Evolutionary conservation across 64 coral and sea anemone genomes (phyloP).

Genomic region (Stichodactyla helianthus): DNA sequence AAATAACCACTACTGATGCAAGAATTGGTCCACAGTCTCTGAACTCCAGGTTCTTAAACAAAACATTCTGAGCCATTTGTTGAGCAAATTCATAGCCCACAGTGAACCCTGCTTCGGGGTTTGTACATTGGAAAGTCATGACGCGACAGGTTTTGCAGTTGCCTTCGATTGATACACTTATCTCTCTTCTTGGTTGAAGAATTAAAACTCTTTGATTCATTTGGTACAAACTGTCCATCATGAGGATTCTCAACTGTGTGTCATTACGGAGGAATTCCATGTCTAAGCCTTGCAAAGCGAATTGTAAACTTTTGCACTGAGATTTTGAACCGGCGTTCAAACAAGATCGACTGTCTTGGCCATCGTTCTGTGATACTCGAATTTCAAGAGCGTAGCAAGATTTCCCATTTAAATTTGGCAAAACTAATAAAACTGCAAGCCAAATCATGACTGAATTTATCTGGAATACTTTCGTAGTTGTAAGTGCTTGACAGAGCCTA

Average conservation of each 20-base stretch:
- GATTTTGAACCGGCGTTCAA: background rate
- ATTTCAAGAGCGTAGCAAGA: constrained; percentile 12
- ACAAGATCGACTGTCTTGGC: background rate
- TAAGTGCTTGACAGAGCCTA: background rate
- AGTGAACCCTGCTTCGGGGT: constrained; percentile 22
- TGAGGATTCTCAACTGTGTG: constrained; percentile 5
- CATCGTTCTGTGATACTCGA: background rate
- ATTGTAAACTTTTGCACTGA: background rate
- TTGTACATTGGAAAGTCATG: background rate
- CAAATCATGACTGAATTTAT: background rate
- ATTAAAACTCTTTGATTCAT: constrained; percentile 7
- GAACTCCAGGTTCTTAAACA: constrained; percentile 42
- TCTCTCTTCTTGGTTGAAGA: background rate
- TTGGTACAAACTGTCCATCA: constrained; percentile 24
- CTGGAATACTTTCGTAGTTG: background rate
- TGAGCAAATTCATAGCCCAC: background rate
- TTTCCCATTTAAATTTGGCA: background rate
- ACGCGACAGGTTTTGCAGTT: background rate
- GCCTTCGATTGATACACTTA: constrained; percentile 19
- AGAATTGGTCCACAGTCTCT: constrained; percentile 57
- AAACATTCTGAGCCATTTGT: constrained; percentile 49
- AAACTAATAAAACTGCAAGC: background rate
- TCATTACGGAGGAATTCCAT: background rate
- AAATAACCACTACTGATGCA: constrained; percentile 53
- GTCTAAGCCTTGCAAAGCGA: background rate